Evolutionary conservation across 2,113 vertebrate species (phyloP).

Genomic region (Hiodon tergisus): DNA sequence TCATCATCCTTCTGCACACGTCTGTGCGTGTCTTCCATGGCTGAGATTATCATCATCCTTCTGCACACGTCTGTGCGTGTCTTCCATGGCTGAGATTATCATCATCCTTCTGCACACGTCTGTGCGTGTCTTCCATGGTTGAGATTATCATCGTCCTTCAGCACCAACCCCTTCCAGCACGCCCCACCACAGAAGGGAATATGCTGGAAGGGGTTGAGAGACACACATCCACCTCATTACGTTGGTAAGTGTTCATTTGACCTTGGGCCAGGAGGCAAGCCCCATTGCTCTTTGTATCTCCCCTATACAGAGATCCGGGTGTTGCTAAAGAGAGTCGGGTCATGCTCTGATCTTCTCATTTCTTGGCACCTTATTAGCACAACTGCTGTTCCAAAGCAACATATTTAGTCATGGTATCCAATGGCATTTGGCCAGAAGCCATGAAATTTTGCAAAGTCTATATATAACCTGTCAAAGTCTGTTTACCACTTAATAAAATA

Average conservation of each 20-base stretch:
- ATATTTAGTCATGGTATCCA: constrained; percentile 47
- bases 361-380: constrained; percentile 59
- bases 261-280: constrained; percentile 47
- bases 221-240: constrained; percentile 33
- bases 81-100: too few species aligned
- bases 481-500: constrained; percentile 42
- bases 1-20: too few species aligned
- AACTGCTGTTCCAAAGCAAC: constrained; percentile 40
- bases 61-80: too few species aligned
- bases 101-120: too few species aligned
- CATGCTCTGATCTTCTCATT: constrained; percentile 50
- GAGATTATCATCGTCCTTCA: too few species aligned
- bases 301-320: background rate
- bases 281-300: constrained; percentile 32
- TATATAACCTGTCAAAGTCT: constrained; percentile 43
- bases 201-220: constrained; percentile 26
- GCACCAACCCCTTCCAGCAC: too few species aligned
- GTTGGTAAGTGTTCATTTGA: constrained; percentile 31
- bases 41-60: too few species aligned
- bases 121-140: too few species aligned
- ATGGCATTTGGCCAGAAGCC: constrained; percentile 38
- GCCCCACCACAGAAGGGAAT: too few species aligned
- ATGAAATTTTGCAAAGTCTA: constrained; percentile 44
- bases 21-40: too few species aligned
- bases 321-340: constrained; percentile 36